Evolutionary conservation across 1,140 invertebrate species (phyloP).

Genomic region (Nasonia longicornis): DNA sequence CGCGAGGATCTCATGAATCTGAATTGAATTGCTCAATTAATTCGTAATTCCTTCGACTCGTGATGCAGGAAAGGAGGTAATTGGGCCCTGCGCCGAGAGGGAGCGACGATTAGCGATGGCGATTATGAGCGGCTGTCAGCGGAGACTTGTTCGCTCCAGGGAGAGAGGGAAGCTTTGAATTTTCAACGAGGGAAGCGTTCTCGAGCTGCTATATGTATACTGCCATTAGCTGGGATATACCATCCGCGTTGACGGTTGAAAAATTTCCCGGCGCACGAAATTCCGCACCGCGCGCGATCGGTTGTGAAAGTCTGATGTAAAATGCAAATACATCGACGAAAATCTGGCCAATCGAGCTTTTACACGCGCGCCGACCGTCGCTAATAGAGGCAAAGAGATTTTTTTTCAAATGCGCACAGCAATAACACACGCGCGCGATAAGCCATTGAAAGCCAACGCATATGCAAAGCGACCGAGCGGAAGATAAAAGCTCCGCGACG

Average conservation of each 20-base stretch:
- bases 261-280: too few relatives aligned
- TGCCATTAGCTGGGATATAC: too few relatives aligned
- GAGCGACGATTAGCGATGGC: neutral
- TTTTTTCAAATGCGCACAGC: neutral
- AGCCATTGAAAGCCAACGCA: neutral
- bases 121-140: neutral
- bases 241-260: too few relatives aligned
- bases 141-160: neutral
- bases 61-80: slow-evolving; percentile 5
- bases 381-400: too few relatives aligned
- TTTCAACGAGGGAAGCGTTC: too few relatives aligned
- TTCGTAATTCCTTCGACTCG: slow-evolving; percentile 26
- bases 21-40: slow-evolving; percentile 46
- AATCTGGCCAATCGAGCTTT: too few relatives aligned
- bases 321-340: too few relatives aligned
- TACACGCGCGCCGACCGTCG: too few relatives aligned
- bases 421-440: neutral
- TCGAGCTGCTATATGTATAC: too few relatives aligned
- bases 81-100: slow-evolving; percentile 4
- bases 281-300: too few relatives aligned
- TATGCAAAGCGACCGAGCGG: neutral
- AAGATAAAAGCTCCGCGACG: slow-evolving; percentile 12
- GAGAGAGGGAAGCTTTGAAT: too few relatives aligned
- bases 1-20: slow-evolving; percentile 36
- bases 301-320: too few relatives aligned